Evolutionary conservation across 37 sponge, comb jelly and placozoan genomes (phyloP).

Genomic region (Geodia barretti): DNA sequence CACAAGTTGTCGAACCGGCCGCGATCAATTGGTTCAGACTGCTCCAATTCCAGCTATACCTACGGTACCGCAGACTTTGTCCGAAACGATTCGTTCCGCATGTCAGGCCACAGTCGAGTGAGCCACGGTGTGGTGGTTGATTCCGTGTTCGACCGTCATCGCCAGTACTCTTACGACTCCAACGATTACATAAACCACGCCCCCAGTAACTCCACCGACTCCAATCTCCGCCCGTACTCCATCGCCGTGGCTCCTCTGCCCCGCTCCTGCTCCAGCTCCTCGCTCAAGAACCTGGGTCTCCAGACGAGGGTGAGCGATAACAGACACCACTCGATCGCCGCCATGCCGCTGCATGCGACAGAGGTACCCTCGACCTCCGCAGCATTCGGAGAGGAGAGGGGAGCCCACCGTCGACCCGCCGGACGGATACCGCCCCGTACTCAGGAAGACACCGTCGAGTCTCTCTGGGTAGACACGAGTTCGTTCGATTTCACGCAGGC

Average conservation of each 20-base stretch:
- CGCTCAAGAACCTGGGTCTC: conserved; percentile 34
- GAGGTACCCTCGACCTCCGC: neutral
- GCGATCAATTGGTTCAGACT: conserved; percentile 63
- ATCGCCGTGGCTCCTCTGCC: conserved; percentile 20
- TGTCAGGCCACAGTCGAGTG: conserved; percentile 42
- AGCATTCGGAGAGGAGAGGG: conserved; percentile 5
- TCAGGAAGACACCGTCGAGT: conserved; percentile 16
- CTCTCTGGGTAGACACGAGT: conserved; percentile 57
- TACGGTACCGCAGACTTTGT: conserved; percentile 40
- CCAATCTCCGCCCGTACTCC: conserved; percentile 24
- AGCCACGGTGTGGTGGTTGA: conserved; percentile 15
- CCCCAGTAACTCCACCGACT: conserved; percentile 33
- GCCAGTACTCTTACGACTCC: conserved; percentile 54
- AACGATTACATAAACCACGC: conserved; percentile 34
- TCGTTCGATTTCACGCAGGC: conserved; percentile 46
- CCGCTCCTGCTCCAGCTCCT: conserved; percentile 53
- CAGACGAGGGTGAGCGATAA: conserved; percentile 33
- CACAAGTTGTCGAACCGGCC: conserved; percentile 32
- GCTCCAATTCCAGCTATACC: conserved; percentile 42
- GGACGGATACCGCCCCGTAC: neutral
- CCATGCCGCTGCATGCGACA: neutral
- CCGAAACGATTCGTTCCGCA: conserved; percentile 53
- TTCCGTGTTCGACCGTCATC: conserved; percentile 10
- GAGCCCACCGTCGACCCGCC: neutral
- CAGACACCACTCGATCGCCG: conserved; percentile 50